A percentile compares a stretch with the other conserved stretches of the same genome.
Evolutionary conservation across 2,113 vertebrate species (phyloP).

Genomic region (Hippocampus guttulatus): DNA sequence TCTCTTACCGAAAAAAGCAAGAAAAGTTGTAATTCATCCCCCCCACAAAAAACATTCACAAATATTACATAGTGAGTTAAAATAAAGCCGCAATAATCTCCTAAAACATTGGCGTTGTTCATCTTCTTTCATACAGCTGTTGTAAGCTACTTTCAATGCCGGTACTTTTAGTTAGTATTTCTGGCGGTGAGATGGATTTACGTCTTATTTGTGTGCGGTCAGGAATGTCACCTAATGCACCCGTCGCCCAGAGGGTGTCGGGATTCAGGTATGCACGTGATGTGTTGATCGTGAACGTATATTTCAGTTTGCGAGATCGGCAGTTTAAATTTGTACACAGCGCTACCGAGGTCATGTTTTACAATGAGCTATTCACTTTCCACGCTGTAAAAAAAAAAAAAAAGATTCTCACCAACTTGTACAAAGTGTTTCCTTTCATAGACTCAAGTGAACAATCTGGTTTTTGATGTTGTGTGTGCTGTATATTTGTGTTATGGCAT

Average conservation of each 20-base stretch:
- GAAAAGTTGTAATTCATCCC: not conserved
- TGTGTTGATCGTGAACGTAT: constrained; percentile 8
- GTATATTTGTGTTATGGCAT: constrained; percentile 56
- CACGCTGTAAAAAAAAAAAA: constrained; percentile 22
- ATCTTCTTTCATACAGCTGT: not conserved
- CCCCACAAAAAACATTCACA: not conserved
- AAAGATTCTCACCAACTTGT: constrained; percentile 33
- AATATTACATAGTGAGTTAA: not conserved
- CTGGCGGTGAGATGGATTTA: not conserved
- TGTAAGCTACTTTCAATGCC: not conserved
- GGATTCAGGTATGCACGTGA: constrained; percentile 10
- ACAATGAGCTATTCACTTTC: constrained; percentile 38
- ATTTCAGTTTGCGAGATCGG: not conserved
- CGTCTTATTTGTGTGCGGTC: not conserved
- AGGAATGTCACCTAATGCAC: not conserved
- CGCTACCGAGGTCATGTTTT: constrained; percentile 1
- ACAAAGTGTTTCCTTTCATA: constrained; percentile 42
- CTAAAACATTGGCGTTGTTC: not conserved
- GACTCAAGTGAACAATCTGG: constrained; percentile 56
- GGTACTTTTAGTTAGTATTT: not conserved
- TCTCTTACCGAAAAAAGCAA: not conserved
- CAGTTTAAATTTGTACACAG: not conserved
- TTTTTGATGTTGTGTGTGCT: constrained; percentile 52
- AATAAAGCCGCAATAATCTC: not conserved
- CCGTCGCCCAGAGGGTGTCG: not conserved